These are phyloP conservation scores for Philhelius pedissequus DNA, from an alignment of 2,888 invertebrate species.

Conservation along the genomic window DNA sequence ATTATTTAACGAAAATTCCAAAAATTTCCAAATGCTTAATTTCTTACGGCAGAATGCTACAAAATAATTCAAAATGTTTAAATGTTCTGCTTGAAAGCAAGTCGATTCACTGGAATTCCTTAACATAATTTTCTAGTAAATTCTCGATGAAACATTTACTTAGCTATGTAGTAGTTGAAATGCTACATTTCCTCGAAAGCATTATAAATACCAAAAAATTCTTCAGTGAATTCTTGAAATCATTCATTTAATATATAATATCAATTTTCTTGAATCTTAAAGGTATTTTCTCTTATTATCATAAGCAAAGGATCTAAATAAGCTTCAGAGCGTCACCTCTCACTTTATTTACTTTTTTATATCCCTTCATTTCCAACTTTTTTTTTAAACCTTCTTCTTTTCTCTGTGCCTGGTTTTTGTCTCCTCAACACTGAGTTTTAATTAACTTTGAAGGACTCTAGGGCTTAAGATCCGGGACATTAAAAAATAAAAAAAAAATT, in stretches of 20 bases:
- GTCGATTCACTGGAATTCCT: too few relatives aligned
- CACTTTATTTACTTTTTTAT: neutral
- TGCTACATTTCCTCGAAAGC: neutral
- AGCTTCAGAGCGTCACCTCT: neutral
- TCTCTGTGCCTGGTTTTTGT: neutral
- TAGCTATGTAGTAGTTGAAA: too few relatives aligned
- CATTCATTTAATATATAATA: neutral
- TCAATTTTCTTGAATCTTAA: neutral
- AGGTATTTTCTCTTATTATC: neutral
- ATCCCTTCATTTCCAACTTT: neutral
- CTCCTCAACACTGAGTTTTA: neutral
- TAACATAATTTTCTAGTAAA: too few relatives aligned
- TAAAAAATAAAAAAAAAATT: neutral
- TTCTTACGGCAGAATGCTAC: too few relatives aligned
- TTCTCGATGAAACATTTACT: too few relatives aligned
- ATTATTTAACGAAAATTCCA: too few relatives aligned
- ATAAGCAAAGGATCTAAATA: constrained; percentile 12
- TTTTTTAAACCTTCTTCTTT: neutral
- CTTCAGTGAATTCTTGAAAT: neutral
- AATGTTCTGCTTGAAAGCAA: too few relatives aligned
- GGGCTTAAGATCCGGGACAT: neutral
- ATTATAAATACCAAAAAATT: too few relatives aligned
- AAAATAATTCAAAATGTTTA: too few relatives aligned
- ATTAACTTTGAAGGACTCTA: constrained; percentile 7
- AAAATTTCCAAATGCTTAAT: too few relatives aligned